Conservation (phyloP, 2,888 invertebrate species). For the Heteropelma amictum region DNA sequence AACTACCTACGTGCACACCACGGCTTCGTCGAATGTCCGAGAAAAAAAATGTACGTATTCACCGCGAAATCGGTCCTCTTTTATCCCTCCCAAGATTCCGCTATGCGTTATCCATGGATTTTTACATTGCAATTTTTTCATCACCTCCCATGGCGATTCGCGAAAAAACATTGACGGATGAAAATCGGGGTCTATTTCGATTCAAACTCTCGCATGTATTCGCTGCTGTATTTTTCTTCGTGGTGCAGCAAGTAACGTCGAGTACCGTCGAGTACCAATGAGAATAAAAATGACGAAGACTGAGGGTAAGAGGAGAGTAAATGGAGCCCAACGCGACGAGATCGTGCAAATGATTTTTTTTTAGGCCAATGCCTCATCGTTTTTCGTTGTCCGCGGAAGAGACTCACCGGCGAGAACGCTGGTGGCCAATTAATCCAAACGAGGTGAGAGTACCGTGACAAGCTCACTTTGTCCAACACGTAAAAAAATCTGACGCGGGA, state of each 20-base stretch:
- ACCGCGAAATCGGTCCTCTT: too few species aligned
- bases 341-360: constrained; percentile 39
- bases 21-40: constrained; percentile 5
- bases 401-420: constrained; percentile 16
- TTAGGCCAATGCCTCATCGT: not conserved
- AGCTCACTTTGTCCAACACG: constrained; percentile 72
- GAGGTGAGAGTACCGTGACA: constrained; percentile 75
- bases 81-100: too few species aligned
- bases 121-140: too few species aligned
- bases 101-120: too few species aligned
- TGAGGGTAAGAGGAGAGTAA: not conserved
- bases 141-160: too few species aligned
- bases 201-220: too few species aligned
- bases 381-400: constrained; percentile 10
- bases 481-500: constrained; percentile 66
- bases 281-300: too few species aligned
- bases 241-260: too few species aligned
- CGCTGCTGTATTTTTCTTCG: too few species aligned
- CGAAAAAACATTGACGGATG: too few species aligned
- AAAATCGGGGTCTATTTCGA: too few species aligned
- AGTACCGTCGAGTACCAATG: too few species aligned
- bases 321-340: constrained; percentile 17
- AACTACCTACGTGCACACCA: constrained; percentile 10
- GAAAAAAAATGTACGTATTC: not conserved
- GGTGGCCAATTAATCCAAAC: constrained; percentile 72